These are phyloP conservation scores for Epistrophe grossulariae DNA, from an alignment of 2,888 invertebrate genomes.

Conservation along the genomic window DNA sequence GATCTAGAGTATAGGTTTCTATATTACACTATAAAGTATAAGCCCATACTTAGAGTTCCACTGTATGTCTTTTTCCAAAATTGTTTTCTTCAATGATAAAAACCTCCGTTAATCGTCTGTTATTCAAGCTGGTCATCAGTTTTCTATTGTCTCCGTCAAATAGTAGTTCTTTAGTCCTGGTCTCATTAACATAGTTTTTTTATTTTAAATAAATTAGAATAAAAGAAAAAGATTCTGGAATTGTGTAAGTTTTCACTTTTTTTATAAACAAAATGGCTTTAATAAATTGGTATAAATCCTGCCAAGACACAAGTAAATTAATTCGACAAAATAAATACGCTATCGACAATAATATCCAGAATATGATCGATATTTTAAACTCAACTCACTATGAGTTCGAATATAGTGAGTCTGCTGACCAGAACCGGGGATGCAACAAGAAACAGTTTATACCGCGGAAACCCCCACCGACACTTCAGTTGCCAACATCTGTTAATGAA, in stretches of 20 bases:
- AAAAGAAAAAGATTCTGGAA: conserved; percentile 48
- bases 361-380: conserved; percentile 72
- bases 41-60: conserved; percentile 7
- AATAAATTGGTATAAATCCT: conserved; percentile 66
- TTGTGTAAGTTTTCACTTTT: conserved; percentile 58
- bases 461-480: not conserved
- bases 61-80: conserved; percentile 35
- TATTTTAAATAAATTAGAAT: not conserved
- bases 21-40: not conserved
- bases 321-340: conserved; percentile 63
- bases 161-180: conserved; percentile 54
- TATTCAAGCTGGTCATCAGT: conserved; percentile 51
- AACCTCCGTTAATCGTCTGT: conserved; percentile 63
- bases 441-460: conserved; percentile 34
- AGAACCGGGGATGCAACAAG: conserved; percentile 44
- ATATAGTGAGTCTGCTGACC: conserved; percentile 52
- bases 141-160: conserved; percentile 64
- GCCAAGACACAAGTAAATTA: conserved; percentile 63
- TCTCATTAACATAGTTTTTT: conserved; percentile 51
- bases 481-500: not conserved
- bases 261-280: conserved; percentile 53
- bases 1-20: not conserved
- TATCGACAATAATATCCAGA: conserved; percentile 67
- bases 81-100: conserved; percentile 55
- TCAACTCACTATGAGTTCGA: conserved; percentile 64